Evolutionary conservation across 2,113 vertebrate genomes (phyloP), one percentile per base, ranked within the genome.

Genomic region (Dasyornis broadbenti): DNA sequence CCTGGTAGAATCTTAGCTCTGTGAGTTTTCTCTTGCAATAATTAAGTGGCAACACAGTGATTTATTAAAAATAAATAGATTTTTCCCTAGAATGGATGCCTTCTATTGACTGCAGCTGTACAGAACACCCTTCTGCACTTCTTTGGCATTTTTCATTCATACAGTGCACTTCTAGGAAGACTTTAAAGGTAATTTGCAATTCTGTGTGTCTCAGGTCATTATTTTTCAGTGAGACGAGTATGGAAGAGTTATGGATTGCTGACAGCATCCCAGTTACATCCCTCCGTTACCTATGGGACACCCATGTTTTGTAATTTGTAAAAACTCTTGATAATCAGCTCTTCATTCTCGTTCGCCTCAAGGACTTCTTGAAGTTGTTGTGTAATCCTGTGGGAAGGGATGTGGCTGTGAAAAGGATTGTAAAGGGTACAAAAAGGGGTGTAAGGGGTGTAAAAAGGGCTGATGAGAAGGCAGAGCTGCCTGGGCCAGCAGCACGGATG

Each of bases 391-490:
- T 5, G 35, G 39, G 26, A n/a, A n/a, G n/a, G n/a, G n/a, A n/a
- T n/a, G n/a, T n/a, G 4, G 30, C 2, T 6, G 10, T 2, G 2
- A 1, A 30, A 61, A 44, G 26, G 12, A 24, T 3, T 19, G 54
- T 7, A 7, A 47, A 21, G 9, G 45, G 10, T 5, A 47, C 22
- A 11, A 47, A 47, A 47, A 11, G 45, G 21, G 21, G 22, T 47
- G 20, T 47, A 47, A 47, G 20, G 5, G 20, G 2, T 5, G 9
- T 2, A 3, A 1, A 28, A 61, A 35, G 24, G 9, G 23, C 2
- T 15, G 54, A 9, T 4, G 37, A 16, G 60, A 3, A 30, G 33
- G 31, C 28, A 18, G 54, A n/a, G 18, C 63, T 5, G 28, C 1
- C 56, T 2, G 54, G 30, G 20, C 31, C 40, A 8, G 70, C 33